Evolutionary conservation across 2,113 vertebrate genomes (phyloP), one percentile per base, ranked within the genome.

Genomic region (Myrmecobius fasciatus): DNA sequence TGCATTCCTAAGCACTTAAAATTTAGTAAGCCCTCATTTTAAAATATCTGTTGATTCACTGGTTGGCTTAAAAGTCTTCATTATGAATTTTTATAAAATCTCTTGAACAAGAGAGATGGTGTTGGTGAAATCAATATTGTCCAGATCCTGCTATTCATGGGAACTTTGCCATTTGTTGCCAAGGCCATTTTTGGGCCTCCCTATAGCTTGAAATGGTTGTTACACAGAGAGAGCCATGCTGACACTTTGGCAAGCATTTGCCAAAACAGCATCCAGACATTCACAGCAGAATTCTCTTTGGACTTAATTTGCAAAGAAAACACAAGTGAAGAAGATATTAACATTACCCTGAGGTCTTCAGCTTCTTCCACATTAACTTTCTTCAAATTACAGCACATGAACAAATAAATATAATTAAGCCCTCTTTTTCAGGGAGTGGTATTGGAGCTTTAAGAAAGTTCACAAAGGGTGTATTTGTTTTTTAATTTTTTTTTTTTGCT

Each of bases 71-170:
- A 94, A 98, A 52, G 97, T 46, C 52, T 94, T 43, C 94, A 95
- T 96, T 97, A 96, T 91, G 95, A 97, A 97, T 97, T 98, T 91
- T 97, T 98, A 98, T 97, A 97, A 97, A 97, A 98, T 98, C 96
- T 98, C 97, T 96, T 97, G 96, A 98, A 98, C 97, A 97, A 94
- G 94, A 97, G 88, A 96, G 97, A 96, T 95, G 97, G 97, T 98
- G 97, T 97, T 95, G 97, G 97, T 98, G 91, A 98, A 98, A 98
- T 98, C 98, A 98, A 98, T 98, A 98, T 97, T 97, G 97, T 97
- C 96, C 96, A 97, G 95, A 96, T 97, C 98, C 97, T 96, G 97
- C 94, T 96, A 97, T 98, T 97, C 97, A 96, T 97, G 96, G 97
- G 96, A 97, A 98, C 97, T 97, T 97, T 97, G 97, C 92, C 97